Evolutionary conservation across 2,113 vertebrate genomes (phyloP).

Genomic region (Salvelinus fontinalis): DNA sequence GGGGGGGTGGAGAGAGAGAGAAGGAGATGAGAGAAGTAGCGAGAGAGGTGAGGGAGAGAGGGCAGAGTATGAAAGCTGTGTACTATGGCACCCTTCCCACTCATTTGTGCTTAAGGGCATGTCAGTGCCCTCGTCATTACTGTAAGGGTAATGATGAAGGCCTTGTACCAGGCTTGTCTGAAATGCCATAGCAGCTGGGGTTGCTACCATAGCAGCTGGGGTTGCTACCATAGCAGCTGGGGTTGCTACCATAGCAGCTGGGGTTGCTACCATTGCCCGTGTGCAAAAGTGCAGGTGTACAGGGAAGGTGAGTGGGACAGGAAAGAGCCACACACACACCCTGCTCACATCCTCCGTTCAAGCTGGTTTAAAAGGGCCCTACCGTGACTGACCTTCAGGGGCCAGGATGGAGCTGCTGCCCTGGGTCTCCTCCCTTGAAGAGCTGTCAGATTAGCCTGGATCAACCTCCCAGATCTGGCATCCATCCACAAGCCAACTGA

Average conservation of each 20-base stretch:
- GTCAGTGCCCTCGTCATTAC: too few species aligned
- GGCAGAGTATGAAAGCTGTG: neutral
- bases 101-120: too few species aligned
- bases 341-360: neutral
- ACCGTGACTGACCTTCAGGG: constrained; percentile 39
- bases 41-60: too few species aligned
- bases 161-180: neutral
- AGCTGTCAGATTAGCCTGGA: neutral
- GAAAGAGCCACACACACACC: neutral
- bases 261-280: too few species aligned
- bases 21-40: neutral
- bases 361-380: constrained; percentile 10
- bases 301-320: constrained; percentile 22
- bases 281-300: neutral
- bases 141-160: too few species aligned
- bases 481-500: constrained; percentile 2
- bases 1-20: neutral
- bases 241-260: neutral
- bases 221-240: neutral
- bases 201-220: too few species aligned
- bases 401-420: neutral
- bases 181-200: neutral
- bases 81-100: constrained; percentile 7
- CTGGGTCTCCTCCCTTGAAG: neutral
- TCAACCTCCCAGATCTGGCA: constrained; percentile 17